Percentiles rank a stretch among this genome's conserved stretches.
phyloP scores from a whole-genome alignment of 2,888 invertebrate species.

The Parochlus steinenii region DNA sequence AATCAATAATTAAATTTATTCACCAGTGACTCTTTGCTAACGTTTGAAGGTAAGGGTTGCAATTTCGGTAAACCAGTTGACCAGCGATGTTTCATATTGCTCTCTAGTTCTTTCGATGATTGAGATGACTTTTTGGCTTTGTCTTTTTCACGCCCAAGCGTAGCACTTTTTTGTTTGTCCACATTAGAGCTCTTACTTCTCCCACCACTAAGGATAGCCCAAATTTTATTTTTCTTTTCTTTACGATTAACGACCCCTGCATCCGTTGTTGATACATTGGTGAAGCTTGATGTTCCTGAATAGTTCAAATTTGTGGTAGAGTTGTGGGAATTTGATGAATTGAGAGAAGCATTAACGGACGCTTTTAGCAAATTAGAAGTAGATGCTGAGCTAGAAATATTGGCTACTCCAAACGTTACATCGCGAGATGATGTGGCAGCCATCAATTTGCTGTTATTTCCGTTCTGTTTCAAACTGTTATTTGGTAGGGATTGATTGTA shows the following conservation, averaged over 20 bases:
- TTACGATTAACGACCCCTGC: slow-evolving; percentile 20
- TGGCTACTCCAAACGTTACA: neutral
- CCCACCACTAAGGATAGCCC: slow-evolving; percentile 53
- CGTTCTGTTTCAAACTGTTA: no score
- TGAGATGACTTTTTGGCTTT: slow-evolving; percentile 31
- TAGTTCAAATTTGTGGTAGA: slow-evolving; percentile 7
- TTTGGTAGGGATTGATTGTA: no score
- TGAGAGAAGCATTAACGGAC: slow-evolving; percentile 18
- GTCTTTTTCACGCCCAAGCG: slow-evolving; percentile 48
- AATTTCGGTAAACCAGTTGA: slow-evolving; percentile 52
- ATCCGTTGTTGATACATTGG: slow-evolving; percentile 11
- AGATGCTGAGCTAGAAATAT: slow-evolving; percentile 9
- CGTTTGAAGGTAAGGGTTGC: slow-evolving; percentile 55
- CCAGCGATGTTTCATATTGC: slow-evolving; percentile 46
- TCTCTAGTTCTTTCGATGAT: slow-evolving; percentile 25
- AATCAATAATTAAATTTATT: slow-evolving; percentile 19
- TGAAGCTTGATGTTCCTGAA: slow-evolving; percentile 12
- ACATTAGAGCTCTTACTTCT: slow-evolving; percentile 35
- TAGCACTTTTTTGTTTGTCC: slow-evolving; percentile 43
- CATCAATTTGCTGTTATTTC: no score
- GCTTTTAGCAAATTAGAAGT: no score
- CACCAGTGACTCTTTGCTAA: slow-evolving; percentile 67
- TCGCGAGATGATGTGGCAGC: no score
- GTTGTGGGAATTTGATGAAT: slow-evolving; percentile 23
- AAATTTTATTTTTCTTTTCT: slow-evolving; percentile 44